Evolutionary conservation across 1,140 invertebrate genomes (phyloP).

Genomic region (Rhagoletis pomonella): DNA sequence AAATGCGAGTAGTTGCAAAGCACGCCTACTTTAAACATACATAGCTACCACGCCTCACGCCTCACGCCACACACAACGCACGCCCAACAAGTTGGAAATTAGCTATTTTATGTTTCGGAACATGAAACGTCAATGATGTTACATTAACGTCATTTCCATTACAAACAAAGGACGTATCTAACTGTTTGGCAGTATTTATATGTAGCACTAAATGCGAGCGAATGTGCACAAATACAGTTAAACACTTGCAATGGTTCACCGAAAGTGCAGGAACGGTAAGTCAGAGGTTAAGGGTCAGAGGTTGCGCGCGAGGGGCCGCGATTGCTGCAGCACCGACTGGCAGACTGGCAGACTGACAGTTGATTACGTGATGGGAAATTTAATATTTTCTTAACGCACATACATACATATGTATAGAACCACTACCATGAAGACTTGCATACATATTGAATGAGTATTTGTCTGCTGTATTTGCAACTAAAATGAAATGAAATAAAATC

Average conservation of each 20-base stretch:
- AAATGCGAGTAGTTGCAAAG: neutral
- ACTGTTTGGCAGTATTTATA: neutral
- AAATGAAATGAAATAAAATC: constrained; percentile 31
- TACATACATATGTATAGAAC: neutral
- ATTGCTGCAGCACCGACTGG: neutral
- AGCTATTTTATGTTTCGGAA: constrained; percentile 44
- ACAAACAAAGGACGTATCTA: neutral
- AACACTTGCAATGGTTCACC: neutral
- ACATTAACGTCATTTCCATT: constrained; percentile 54
- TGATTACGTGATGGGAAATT: constrained; percentile 54
- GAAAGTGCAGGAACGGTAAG: neutral
- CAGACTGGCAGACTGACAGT: constrained; percentile 3
- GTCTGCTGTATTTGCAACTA: constrained; percentile 21
- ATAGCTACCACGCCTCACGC: neutral
- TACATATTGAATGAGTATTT: neutral
- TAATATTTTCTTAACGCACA: constrained; percentile 39
- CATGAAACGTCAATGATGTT: constrained; percentile 35
- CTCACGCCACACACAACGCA: neutral
- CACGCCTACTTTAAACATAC: neutral
- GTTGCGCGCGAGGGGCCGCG: neutral
- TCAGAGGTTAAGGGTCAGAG: constrained; percentile 22
- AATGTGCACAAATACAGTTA: neutral
- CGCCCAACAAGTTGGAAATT: neutral
- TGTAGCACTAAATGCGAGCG: no score
- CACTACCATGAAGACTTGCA: neutral